Evolutionary conservation across 2,888 invertebrate genomes (phyloP).

Genomic region (Hemithea aestivaria): DNA sequence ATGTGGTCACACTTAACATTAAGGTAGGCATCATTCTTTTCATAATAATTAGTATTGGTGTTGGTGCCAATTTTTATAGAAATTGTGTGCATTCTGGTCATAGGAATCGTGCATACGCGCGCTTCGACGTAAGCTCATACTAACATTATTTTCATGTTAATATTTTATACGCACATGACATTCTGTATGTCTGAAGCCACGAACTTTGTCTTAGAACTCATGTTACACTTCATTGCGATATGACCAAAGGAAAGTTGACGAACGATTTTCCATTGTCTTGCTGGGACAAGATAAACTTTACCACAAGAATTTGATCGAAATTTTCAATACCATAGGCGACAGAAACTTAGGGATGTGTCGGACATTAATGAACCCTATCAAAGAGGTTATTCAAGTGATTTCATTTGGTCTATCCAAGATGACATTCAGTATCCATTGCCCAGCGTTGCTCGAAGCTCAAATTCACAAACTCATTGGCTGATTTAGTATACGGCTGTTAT

Average conservation of each 20-base stretch:
- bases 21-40: conserved; percentile 58
- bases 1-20: conserved; percentile 66
- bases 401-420: conserved; percentile 10
- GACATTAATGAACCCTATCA: no score
- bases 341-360: no score
- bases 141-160: conserved; percentile 23
- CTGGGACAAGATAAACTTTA: no score
- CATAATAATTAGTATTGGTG: conserved; percentile 51
- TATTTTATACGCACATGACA: conserved; percentile 44
- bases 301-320: no score
- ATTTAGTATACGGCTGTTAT: conserved; percentile 77
- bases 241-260: no score
- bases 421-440: conserved; percentile 55
- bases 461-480: conserved; percentile 70
- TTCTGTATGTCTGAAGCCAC: conserved; percentile 38
- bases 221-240: no score
- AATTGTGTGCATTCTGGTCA: conserved; percentile 77
- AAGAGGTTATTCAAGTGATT: no score
- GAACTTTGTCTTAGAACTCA: conserved; percentile 14
- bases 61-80: conserved; percentile 53
- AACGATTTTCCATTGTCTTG: no score
- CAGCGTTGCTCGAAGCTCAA: conserved; percentile 64
- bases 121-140: conserved; percentile 54
- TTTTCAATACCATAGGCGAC: no score
- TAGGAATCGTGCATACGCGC: conserved; percentile 54